Evolutionary conservation across 1,140 invertebrate genomes (phyloP), one percentile per base, ranked within the genome.

Genomic region (Habropoda laboriosa): DNA sequence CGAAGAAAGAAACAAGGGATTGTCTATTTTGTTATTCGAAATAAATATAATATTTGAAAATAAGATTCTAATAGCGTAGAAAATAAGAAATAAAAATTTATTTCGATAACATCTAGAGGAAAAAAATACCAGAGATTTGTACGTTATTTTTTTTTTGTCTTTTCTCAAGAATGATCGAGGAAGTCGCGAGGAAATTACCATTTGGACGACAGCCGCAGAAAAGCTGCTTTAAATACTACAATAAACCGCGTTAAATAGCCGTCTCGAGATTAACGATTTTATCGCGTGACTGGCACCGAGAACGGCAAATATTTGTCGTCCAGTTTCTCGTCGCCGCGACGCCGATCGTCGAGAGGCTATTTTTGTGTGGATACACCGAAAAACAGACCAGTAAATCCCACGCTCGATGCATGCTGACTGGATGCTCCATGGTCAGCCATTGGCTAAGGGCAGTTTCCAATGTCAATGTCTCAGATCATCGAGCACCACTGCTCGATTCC

Each of bases 381-480:
- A 13, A 70, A 55, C 24, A 57, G n/a, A 70, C 40, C 18, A 7
- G 18, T 10, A 30, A 40, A 55, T 55, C 5, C 10, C 12, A 16
- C 1, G 2, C 16, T n/a, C n/a, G n/a, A n/a, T n/a, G n/a, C n/a
- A n/a, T n/a, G n/a, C n/a, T n/a, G n/a, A n/a, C n/a, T n/a, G n/a
- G 27, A 10, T 40, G 1, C 21, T 3, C 7, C 6, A 67, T 5
- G 3, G n/a, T 42, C 21, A 2, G 5, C 3, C 21, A 47, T 70
- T 60, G 40, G 16, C 47, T n/a, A 10, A 40, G 21, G 32, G n/a
- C 47, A 35, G 47, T n/a, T 64, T 32, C 38, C 57, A 76, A 67
- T 77, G 73, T 76, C 79, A 80, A 77, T 77, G 73, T 57, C 73
- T 32, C 38, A 4, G 18, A 49, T 10, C 45, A 68, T 68, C 55